phyloP scores from a whole-genome alignment of 2,113 vertebrate species.

The Phaethornis superciliosus region DNA sequence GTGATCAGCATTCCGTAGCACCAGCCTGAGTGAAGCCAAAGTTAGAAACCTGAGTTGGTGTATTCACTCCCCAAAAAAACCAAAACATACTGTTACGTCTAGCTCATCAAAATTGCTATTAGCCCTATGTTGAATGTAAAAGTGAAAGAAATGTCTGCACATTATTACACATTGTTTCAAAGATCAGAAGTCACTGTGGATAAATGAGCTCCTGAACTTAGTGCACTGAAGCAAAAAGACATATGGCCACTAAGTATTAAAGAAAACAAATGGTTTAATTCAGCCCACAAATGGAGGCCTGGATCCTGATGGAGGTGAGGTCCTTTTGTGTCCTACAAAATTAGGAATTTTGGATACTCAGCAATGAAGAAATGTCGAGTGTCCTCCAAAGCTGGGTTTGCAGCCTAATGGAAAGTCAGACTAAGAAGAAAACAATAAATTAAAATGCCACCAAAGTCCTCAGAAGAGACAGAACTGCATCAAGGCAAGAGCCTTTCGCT shows the following conservation, averaged over 20 bases:
- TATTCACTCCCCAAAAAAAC: not conserved
- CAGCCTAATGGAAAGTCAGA: constrained; percentile 4
- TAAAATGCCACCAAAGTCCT: not conserved
- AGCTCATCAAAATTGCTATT: not conserved
- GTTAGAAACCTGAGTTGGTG: not conserved
- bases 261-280: not conserved
- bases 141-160: not conserved
- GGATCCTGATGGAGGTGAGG: not conserved
- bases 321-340: constrained; percentile 2
- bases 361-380: not conserved
- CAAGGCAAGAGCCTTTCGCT: not conserved
- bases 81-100: not conserved
- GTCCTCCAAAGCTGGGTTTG: not conserved
- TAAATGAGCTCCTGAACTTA: not conserved
- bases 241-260: not conserved
- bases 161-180: not conserved
- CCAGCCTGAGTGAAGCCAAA: not conserved
- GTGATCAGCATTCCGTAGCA: not conserved
- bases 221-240: not conserved
- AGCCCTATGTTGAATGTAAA: not conserved
- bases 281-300: not conserved
- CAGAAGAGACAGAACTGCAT: not conserved
- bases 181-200: not conserved
- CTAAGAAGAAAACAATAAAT: not conserved
- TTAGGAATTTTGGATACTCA: not conserved